Evolutionary conservation across 2,888 invertebrate genomes (phyloP), one percentile per base, ranked within the genome.

Genomic region (Caenorhabditis sulstoni): DNA sequence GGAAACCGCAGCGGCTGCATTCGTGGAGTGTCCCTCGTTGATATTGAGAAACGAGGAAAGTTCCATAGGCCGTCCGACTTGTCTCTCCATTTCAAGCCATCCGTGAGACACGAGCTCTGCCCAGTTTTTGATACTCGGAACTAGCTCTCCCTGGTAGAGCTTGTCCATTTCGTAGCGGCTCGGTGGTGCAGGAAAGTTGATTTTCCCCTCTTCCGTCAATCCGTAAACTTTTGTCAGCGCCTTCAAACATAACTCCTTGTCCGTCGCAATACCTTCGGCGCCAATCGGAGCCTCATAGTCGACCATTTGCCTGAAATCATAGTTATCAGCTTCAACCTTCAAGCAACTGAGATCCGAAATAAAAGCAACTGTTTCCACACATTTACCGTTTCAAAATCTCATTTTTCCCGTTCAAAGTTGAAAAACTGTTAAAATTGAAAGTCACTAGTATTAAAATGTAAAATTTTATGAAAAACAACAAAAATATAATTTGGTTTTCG

Each of bases 1-100:
- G 35, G 74, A 61, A 71, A 77, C 74, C 68, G 87, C 76, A 68
- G 84, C 67, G 52, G 84, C 61, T 77, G 88, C 88, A 83, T 67
- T 68, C 47, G 61, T 57, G 7, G 55, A 35, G 14, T 70, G 65
- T 1, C 47, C 75, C 41, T 65, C 75, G 44, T 22, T 59, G 44
- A 37, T 44, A 3, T 47, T 39, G 29, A 44, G 41, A 20, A 78
- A 71, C 22, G 71, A 59, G 0, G 61, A 50, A 9, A 78, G 44
- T n/a, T 78, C 78, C 9, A 78, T 61, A 1, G 78, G 61, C 35
- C 57, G 66, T 14, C 78, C 78, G n/a, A 65, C 41, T 35, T 35
- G 23, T 47, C 68, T 41, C 57, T 79, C 73, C 79, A 79, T 79
- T 66, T 67, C 67, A 16, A 79, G 16, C 79, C 79, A 79, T 45